Evolutionary conservation across 2,797 vertebrate species (phyloP), one percentile per base, ranked within the genome.

Genomic region (Myripristis murdjan): DNA sequence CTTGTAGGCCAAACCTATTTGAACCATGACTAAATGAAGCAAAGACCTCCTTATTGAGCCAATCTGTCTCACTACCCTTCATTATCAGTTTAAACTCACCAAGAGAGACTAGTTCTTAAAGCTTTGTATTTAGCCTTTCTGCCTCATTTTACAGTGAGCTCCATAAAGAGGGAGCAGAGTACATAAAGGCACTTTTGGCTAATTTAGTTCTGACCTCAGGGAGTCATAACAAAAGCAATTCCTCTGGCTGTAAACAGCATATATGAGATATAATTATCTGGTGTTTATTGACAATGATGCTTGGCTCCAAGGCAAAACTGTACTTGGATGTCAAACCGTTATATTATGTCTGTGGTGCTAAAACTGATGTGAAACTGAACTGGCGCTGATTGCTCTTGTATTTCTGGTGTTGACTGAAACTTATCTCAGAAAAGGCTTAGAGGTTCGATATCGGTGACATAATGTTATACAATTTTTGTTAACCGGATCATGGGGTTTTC

Each of bases 311-410:
- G 26, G 18, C 47, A 22, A 23, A 52, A 68, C 63, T 84, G 72
- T 81, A 86, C 82, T 74, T 85, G 62, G 83, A 82, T 82, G 64
- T 73, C 65, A 72, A 53, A 49, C 64, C 8, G 14, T 49, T 82
- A 33, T 54, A 70, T 77, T 23, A 62, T 31, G 53, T 37, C 22
- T 59, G 37, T 43, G 52, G 39, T 70, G 62, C 47, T 46, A 69
- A 67, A 74, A 33, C 28, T 44, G 58, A 70, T 61, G 63, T 79
- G 73, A 10, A 31, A 46, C 22, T 49, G 47, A 60, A 43, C 9
- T 55, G 60, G 47, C 73, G 63, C 26, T 58, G 47, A 33, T 48
- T n/a, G 23, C 51, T 56, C n/a, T 35, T 33, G 7, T 4, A 75
- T 52, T 14, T 53, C 33, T 64, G 23, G 31, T 70, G 37, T 57